Conservation (phyloP, 1,140 invertebrate genomes). For the Dendrolimus kikuchii region DNA sequence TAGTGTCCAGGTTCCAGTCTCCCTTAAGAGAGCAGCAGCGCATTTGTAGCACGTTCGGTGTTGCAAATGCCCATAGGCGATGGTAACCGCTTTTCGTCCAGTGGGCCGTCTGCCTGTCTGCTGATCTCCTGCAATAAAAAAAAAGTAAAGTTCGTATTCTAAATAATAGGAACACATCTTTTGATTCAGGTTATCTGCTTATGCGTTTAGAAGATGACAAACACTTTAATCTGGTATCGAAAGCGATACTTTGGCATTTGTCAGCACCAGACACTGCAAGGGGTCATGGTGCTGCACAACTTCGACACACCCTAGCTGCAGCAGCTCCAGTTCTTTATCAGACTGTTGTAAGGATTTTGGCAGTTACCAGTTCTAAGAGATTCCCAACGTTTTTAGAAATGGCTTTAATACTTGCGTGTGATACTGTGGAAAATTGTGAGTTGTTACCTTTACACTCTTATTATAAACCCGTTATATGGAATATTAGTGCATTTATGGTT, state of each 20-base stretch:
- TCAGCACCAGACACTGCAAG: conserved; percentile 26
- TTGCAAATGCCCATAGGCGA: no score
- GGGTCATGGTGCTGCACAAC: conserved; percentile 11
- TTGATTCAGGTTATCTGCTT: conserved; percentile 39
- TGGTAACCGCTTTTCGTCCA: no score
- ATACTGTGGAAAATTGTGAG: conserved; percentile 40
- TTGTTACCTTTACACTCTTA: neutral
- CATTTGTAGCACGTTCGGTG: no score
- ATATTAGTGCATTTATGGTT: no score
- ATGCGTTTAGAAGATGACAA: conserved; percentile 38
- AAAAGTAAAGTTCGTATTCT: neutral
- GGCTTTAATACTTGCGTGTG: conserved; percentile 33
- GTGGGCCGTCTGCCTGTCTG: no score
- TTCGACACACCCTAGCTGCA: conserved; percentile 23
- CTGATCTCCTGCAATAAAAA: no score
- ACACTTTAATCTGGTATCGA: conserved; percentile 34
- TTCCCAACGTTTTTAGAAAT: conserved; percentile 36
- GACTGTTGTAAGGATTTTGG: conserved; percentile 37
- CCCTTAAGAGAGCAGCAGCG: no score
- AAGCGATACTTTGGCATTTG: conserved; percentile 38
- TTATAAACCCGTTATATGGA: no score
- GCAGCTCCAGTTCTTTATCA: conserved; percentile 24
- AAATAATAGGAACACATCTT: neutral
- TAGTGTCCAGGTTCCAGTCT: no score
- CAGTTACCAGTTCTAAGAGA: conserved; percentile 18